Evolutionary conservation across 2,888 invertebrate species (phyloP), one percentile per base, ranked within the genome.

Genomic region (Watsonalla binaria): DNA sequence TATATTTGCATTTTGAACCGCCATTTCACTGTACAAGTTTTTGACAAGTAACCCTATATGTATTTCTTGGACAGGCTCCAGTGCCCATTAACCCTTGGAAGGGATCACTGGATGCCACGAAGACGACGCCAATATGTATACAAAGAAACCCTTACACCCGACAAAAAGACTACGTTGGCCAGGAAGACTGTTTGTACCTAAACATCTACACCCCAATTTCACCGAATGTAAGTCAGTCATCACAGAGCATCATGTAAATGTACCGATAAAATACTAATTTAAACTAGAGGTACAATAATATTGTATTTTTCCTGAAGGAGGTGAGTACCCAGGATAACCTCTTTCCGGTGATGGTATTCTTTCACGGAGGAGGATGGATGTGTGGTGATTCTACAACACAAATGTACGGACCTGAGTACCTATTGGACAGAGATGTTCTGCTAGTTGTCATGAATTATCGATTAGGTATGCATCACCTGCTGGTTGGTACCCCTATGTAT

Each of bases 161-260:
- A 33, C 92, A 94, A 58, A 81, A 92, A 48, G 84, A 92, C 24
- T 92, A 95, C 46, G 92, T 93, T 48, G 96, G 96, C 0, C 92
- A 90, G 59, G 97, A 97, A 80, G 96, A 97, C 79, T 97, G 97
- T 70, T 90, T 97, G 2, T 96, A 95, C 62, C 84, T 97, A 5
- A 97, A 97, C 89, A 91, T 93, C 5, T 93, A 92, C 58, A 82
- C 91, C 6, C 93, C 93, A 52, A 75, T 79, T 61, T 81, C 58
- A 13, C 63, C 62, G 47, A 76, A 84, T 63, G 88, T 87, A 62
- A 68, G 78, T 76, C 62, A 6, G 34, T 46, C 51, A 33, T 13
- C 54, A 14, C 4, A n/a, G 14, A 13, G 5, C 15, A 42, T 42
- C 6, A 24, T 39, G 9, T 8, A n/a, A 52, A 2, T 46, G 6